Percentiles rank a stretch among this genome's conserved stretches.
Conservation (phyloP, 2,113 vertebrate species). For the Clarias gariepinus region DNA sequence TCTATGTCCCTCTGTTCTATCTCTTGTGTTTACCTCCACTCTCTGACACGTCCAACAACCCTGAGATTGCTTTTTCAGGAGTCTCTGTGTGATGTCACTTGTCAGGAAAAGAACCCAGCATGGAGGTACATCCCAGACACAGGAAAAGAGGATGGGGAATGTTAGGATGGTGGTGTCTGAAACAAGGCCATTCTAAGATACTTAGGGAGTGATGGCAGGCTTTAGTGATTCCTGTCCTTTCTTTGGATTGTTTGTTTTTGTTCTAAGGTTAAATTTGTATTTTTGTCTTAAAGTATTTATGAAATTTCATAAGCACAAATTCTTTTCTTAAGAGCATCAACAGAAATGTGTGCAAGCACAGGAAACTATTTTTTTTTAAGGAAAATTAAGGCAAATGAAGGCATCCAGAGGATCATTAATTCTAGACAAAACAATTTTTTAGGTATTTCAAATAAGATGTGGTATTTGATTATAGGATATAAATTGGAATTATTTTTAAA, state of each 20-base stretch:
- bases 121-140: slow-evolving; percentile 50
- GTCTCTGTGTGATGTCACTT: slow-evolving; percentile 51
- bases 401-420: background rate
- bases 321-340: background rate
- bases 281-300: background rate
- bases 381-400: background rate
- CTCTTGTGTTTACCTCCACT: slow-evolving; percentile 68
- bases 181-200: slow-evolving; percentile 9
- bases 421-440: background rate
- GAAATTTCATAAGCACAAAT: background rate
- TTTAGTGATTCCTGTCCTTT: background rate
- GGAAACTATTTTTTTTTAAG: background rate
- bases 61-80: slow-evolving; percentile 51
- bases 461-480: background rate
- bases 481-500: background rate
- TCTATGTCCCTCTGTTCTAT: slow-evolving; percentile 58
- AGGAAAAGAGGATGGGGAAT: slow-evolving; percentile 40
- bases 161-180: slow-evolving; percentile 17
- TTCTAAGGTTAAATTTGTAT: background rate
- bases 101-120: slow-evolving; percentile 19
- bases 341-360: background rate
- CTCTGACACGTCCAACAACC: slow-evolving; percentile 65
- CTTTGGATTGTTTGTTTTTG: background rate
- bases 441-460: background rate
- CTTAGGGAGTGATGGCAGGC: slow-evolving; percentile 23